These are phyloP conservation scores for Troides oblongomaculatus DNA, from an alignment of 2,888 invertebrate species.

Conservation along the genomic window DNA sequence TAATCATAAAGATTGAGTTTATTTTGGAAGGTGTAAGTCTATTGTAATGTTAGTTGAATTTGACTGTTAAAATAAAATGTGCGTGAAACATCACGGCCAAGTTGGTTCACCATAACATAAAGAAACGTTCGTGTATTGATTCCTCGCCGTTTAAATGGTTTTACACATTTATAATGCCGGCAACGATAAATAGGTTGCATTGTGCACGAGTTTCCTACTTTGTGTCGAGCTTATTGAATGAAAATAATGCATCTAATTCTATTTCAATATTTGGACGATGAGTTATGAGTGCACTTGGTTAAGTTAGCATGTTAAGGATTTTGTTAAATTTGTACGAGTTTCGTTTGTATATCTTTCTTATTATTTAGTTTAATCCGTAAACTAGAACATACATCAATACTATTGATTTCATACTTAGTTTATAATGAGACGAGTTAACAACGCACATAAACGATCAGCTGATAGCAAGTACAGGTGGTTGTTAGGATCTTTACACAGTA, in stretches of 20 bases:
- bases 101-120: constrained; percentile 77
- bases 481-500: no score
- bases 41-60: constrained; percentile 46
- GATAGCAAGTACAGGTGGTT: no score
- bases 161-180: constrained; percentile 79
- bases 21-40: constrained; percentile 33
- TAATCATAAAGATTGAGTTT: background rate
- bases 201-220: constrained; percentile 64
- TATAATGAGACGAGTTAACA: no score
- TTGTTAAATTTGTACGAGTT: constrained; percentile 29
- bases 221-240: constrained; percentile 72
- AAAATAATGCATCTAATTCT: constrained; percentile 75
- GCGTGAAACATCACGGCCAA: constrained; percentile 78
- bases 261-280: constrained; percentile 70
- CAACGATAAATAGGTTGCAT: constrained; percentile 72
- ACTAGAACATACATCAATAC: no score
- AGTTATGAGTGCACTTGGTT: constrained; percentile 50
- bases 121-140: constrained; percentile 76
- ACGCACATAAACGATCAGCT: no score
- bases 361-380: background rate
- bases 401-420: no score
- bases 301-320: constrained; percentile 34
- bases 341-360: constrained; percentile 6
- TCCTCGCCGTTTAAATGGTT: constrained; percentile 77
- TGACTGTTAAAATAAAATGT: constrained; percentile 65